phyloP scores from a whole-genome alignment of 2,888 invertebrate species.

The Augochlorella aurata region DNA sequence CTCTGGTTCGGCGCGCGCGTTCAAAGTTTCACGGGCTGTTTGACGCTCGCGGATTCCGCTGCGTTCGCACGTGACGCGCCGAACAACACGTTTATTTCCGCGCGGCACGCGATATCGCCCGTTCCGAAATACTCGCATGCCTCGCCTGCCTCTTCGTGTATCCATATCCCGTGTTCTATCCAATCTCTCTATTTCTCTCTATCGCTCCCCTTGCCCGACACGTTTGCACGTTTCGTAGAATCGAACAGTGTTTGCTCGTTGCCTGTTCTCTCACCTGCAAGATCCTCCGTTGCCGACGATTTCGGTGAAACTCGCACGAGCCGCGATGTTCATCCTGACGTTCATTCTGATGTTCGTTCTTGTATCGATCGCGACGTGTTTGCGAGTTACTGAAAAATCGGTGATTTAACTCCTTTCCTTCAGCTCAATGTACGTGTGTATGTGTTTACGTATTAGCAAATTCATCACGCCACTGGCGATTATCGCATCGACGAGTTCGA shows the following conservation, averaged over 20 bases:
- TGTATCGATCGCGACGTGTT: too few species aligned
- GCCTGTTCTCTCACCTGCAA: conserved; percentile 18
- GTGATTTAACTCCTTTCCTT: too few species aligned
- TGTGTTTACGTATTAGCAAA: too few species aligned
- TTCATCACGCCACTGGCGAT: too few species aligned
- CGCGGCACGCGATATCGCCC: conserved; percentile 33
- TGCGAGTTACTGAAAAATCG: too few species aligned
- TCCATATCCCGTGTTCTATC: not conserved
- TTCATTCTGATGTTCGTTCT: too few species aligned
- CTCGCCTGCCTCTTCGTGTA: not conserved
- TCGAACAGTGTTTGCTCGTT: not conserved
- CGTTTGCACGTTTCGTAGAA: conserved; percentile 20
- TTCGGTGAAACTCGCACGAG: not conserved
- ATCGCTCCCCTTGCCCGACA: not conserved
- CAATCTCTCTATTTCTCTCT: not conserved
- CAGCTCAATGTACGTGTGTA: too few species aligned
- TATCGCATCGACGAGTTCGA: too few species aligned
- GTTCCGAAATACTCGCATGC: conserved; percentile 6
- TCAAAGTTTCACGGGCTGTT: conserved; percentile 31
- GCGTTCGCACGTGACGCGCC: conserved; percentile 39
- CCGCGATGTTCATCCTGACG: too few species aligned
- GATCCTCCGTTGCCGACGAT: not conserved
- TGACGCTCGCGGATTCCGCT: conserved; percentile 26
- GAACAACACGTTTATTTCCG: conserved; percentile 32
- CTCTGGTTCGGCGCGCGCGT: conserved; percentile 7